phyloP scores from a whole-genome alignment of 2,797 vertebrate species.

The Denticeps clupeoides region DNA sequence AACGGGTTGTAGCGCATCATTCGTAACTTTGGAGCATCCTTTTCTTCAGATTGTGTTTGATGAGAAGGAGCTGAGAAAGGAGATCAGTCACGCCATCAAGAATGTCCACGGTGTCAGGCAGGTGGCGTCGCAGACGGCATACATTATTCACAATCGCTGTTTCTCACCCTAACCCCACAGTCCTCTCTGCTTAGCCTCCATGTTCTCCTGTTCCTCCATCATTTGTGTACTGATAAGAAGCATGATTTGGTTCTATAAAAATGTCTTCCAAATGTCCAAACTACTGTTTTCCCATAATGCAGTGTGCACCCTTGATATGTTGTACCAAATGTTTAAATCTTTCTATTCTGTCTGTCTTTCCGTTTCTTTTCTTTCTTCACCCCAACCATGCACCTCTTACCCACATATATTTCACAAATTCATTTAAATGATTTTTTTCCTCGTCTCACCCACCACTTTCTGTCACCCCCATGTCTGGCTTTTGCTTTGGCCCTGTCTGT shows the following conservation, averaged over 20 bases:
- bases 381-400: not conserved
- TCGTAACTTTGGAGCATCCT: not conserved
- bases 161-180: not conserved
- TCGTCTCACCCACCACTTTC: too few relatives aligned
- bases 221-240: not conserved
- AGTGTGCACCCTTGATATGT: not conserved
- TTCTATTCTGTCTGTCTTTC: not conserved
- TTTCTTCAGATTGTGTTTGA: slow-evolving; percentile 83
- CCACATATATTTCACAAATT: too few relatives aligned
- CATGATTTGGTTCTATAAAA: too few relatives aligned
- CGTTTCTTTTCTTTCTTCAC: not conserved
- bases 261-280: too few relatives aligned
- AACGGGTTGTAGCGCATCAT: too few relatives aligned
- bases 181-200: too few relatives aligned
- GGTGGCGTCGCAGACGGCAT: slow-evolving; percentile 35
- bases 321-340: not conserved
- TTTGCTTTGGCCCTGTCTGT: too few relatives aligned
- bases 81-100: slow-evolving; percentile 96
- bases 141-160: slow-evolving; percentile 7
- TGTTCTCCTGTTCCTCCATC: slow-evolving; percentile 9
- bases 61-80: slow-evolving; percentile 84
- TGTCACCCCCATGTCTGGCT: too few relatives aligned
- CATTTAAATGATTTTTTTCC: too few relatives aligned
- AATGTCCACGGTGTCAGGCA: slow-evolving; percentile 96
- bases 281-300: not conserved